Conservation (phyloP, 2,888 invertebrate species). For the Noctua fimbriata region DNA sequence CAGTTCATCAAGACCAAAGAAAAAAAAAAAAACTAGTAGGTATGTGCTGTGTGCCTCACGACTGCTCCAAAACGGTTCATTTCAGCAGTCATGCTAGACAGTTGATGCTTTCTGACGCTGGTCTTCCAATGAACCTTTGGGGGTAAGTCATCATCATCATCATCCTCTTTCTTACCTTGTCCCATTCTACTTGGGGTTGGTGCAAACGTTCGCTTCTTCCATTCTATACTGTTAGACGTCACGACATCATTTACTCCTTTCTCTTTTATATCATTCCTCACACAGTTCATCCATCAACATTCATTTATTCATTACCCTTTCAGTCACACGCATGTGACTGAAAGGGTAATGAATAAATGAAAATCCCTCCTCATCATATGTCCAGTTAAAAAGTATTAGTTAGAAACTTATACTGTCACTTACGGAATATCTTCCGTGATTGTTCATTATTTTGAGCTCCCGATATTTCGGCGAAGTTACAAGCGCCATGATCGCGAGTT, state of each 20-base stretch:
- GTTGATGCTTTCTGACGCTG: no score
- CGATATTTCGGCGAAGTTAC: no score
- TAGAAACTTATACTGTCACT: no score
- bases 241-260: neutral
- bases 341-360: neutral
- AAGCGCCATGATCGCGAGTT: no score
- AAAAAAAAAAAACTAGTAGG: no score
- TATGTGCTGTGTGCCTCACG: no score
- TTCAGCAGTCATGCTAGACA: no score
- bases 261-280: neutral
- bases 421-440: no score
- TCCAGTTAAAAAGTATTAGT: neutral
- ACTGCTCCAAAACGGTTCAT: no score
- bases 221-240: neutral
- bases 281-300: neutral
- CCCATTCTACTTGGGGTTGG: neutral
- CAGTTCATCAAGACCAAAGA: no score
- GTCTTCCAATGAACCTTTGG: no score
- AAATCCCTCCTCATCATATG: neutral
- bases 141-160: neutral
- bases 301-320: neutral
- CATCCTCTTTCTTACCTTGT: neutral
- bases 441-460: no score
- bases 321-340: fast-evolving
- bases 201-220: neutral